A percentile compares a stretch with the other conserved stretches of the same genome.
Conservation (phyloP, 2,888 invertebrate species). For the Xiphydria camelus region DNA sequence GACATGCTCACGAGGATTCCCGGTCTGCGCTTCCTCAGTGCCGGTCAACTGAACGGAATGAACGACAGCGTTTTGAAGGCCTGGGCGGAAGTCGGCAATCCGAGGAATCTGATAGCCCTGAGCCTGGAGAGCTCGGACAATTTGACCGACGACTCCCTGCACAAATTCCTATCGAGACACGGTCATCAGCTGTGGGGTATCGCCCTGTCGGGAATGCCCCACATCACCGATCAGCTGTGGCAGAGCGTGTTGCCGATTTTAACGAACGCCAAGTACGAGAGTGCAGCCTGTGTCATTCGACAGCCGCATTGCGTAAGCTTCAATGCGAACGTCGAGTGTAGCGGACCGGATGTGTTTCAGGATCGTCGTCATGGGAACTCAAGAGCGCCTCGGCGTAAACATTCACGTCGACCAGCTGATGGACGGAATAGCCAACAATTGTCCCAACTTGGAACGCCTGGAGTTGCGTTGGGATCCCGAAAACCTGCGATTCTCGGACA, state of each 20-base stretch:
- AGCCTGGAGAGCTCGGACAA: slow-evolving; percentile 96
- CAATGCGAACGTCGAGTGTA: too few relatives aligned
- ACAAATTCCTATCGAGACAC: slow-evolving; percentile 87
- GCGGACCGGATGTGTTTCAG: too few relatives aligned
- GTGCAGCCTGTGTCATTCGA: too few relatives aligned
- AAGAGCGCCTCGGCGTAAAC: slow-evolving; percentile 93
- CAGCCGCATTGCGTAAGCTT: too few relatives aligned
- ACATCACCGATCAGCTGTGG: slow-evolving; percentile 98
- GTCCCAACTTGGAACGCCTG: slow-evolving; percentile 83
- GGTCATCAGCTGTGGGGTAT: slow-evolving; percentile 89
- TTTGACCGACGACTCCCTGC: slow-evolving; percentile 87
- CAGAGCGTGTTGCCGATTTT: slow-evolving; percentile 91
- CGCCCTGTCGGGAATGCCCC: slow-evolving; percentile 92
- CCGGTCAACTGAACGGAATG: slow-evolving; percentile 97
- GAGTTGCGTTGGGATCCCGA: slow-evolving; percentile 99
- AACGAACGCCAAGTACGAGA: slow-evolving; percentile 82
- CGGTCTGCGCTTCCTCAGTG: slow-evolving; percentile 84
- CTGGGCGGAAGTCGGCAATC: slow-evolving; percentile 85
- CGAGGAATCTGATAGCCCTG: slow-evolving; percentile 75
- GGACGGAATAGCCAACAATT: slow-evolving; percentile 95
- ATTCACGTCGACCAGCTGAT: slow-evolving; percentile 97
- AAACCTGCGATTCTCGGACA: slow-evolving; percentile 97
- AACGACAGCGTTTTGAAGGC: slow-evolving; percentile 92
- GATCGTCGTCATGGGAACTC: slow-evolving; percentile 95
- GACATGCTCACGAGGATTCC: slow-evolving; percentile 90